phyloP scores from a whole-genome alignment of 2,888 invertebrate species.

The Dryadula phaetusa region DNA sequence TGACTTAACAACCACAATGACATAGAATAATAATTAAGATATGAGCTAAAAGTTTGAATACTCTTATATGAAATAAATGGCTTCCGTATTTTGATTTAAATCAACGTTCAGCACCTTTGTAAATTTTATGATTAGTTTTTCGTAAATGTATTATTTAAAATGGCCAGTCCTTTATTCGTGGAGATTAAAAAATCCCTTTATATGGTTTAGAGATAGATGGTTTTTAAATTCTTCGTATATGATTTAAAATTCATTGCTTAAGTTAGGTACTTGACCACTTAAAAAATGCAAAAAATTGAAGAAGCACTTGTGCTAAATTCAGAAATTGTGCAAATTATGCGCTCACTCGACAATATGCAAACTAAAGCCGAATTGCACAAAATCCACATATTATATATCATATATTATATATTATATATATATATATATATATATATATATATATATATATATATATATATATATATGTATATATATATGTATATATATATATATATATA shows the following conservation, averaged over 20 bases:
- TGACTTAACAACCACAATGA: conserved; percentile 2
- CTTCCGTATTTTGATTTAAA: not conserved
- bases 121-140: not conserved
- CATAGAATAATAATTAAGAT: too few relatives aligned
- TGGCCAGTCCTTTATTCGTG: not conserved
- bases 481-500: too few relatives aligned
- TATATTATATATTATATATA: too few relatives aligned
- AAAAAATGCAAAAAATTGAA: not conserved
- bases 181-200: not conserved
- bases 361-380: not conserved
- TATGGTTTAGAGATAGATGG: not conserved
- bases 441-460: too few relatives aligned
- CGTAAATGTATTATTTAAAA: not conserved
- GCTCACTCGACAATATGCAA: not conserved
- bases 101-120: not conserved
- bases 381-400: too few relatives aligned
- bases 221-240: too few relatives aligned
- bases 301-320: not conserved
- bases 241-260: not conserved
- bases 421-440: too few relatives aligned
- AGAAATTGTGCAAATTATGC: not conserved
- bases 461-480: too few relatives aligned
- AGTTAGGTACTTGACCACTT: not conserved
- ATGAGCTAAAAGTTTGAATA: not conserved
- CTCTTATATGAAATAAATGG: not conserved